Base-by-base conservation (phyloP, 2,888 invertebrate genomes). In the Stenolophus ochropezus region DNA sequence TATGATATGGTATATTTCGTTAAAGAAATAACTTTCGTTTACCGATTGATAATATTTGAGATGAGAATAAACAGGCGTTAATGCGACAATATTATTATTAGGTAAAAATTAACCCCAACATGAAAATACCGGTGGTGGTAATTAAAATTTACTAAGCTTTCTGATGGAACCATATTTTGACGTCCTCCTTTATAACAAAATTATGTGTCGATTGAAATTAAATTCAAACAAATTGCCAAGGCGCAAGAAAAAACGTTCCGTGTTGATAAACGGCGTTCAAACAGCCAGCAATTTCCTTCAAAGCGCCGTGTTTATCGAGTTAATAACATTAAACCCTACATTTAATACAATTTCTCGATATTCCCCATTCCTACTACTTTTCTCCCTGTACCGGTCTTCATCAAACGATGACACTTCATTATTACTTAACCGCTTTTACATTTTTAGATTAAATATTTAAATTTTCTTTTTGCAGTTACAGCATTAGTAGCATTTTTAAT, bases 181-280 rank as follows among this genome's bases (percentile, higher is more conserved):
- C 47, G 49, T 20, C 11, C 14, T 47, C 25, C 18, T 73, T 73
- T 73, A 33, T 73, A 73, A 49, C 47, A 49, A 58, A 58, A 76
- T 76, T 76, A 76, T 56, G 18, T 58, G 58, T 53, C 56, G 76
- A 76, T 76, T 56, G 61, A 77, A 77, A 65, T 77, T 77, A 77
- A 77, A 77, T 77, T 77, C 77, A 77, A 77, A 77, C 77, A 77
- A 77, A 16, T 77, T 61, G n/a, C 18, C 49, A 27, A 75, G 18
- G 33, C 53, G 75, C 3, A 11, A 56, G 14, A 75, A 75, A 73
- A 73, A 73, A 53, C 51, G 33, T 27, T 27, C 27, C n/a, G 16
- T 27, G 75, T 27, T 75, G 75, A 75, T 75, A 27, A 75, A 25
- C 53, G 53, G 16, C 51, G 56, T 20, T 58, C 58, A 58, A 76